Evolutionary conservation across 2,888 invertebrate genomes (phyloP).

Genomic region (Orchesella flavescens): DNA sequence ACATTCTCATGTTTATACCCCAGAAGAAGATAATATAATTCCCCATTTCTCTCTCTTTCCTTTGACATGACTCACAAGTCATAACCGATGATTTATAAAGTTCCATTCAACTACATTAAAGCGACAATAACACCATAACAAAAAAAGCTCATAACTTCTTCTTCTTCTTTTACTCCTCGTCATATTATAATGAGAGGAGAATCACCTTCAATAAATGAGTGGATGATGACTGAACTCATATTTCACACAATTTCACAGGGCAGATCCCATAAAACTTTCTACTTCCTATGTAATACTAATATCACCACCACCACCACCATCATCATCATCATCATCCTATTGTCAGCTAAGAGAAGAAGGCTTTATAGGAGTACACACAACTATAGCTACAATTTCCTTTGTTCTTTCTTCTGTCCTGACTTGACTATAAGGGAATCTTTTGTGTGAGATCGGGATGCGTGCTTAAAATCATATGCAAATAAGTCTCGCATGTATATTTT

Average conservation of each 20-base stretch:
- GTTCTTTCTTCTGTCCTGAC: slow-evolving; percentile 7
- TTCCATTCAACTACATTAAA: background rate
- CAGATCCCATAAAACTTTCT: slow-evolving; percentile 54
- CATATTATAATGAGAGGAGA: background rate
- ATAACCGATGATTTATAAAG: slow-evolving; percentile 32
- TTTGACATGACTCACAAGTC: slow-evolving; percentile 8
- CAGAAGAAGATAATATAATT: background rate
- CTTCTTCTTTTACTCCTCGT: background rate
- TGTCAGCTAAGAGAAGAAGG: background rate
- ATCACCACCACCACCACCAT: background rate
- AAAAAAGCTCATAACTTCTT: background rate
- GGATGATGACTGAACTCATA: slow-evolving; percentile 17
- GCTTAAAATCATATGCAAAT: no score
- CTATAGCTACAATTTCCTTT: background rate
- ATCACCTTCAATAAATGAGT: slow-evolving; percentile 6
- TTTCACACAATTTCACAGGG: slow-evolving; percentile 51
- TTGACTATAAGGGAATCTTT: background rate
- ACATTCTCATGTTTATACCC: background rate
- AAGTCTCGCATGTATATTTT: no score
- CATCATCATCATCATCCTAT: background rate
- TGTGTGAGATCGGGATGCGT: no score
- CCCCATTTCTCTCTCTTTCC: background rate
- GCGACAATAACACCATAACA: no score
- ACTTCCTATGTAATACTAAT: slow-evolving; percentile 22
- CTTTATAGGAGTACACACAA: background rate